Evolutionary conservation across 2,113 vertebrate genomes (phyloP), one percentile per base, ranked within the genome.

Genomic region (Rutilus rutilus): DNA sequence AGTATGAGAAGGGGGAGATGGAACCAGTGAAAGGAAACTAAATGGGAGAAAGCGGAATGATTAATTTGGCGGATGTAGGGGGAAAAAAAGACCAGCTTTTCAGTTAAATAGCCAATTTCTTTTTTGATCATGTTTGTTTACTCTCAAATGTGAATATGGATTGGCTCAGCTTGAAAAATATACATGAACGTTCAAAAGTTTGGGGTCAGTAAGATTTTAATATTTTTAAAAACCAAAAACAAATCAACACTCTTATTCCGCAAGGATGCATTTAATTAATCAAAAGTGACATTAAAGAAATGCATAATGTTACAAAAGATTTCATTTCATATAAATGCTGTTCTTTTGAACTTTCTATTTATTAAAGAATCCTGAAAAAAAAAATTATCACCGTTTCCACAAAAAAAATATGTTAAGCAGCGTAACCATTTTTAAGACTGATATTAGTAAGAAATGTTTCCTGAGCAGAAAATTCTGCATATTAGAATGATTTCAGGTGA

Each of bases 111-210:
- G 6, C 6, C 23, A 75, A 25, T 6, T 75, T 23, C 71, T 75
- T 25, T 74, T 75, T 75, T 75, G 71, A 75, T 74, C 39, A 47
- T 75, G 12, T 25, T 75, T 47, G 71, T 27, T 71, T 71, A 42
- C 21, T 71, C 42, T 75, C 71, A 75, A 47, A 75, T 75, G n/a
- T 17, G 21, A 25, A 5, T 45, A 45, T 74, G 21, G 36, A 73
- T 73, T 45, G n/a, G 23, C 42, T 25, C 21, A 45, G 39, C 5
- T 5, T 69, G 30, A 69, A 33, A 69, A 73, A n/a, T 42, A 45
- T 57, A 6, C 17, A 54, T 6, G 6, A 19, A 7, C 6, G 19
- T 8, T 57, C 52, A 6, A 19, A 19, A 54, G 52, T 57, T 21
- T 57, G 19, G 19, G 54, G 6, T 8, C 19, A 57, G 54, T 1